phyloP scores from a whole-genome alignment of 1,140 invertebrate species.

The Leptopilina boulardi region DNA sequence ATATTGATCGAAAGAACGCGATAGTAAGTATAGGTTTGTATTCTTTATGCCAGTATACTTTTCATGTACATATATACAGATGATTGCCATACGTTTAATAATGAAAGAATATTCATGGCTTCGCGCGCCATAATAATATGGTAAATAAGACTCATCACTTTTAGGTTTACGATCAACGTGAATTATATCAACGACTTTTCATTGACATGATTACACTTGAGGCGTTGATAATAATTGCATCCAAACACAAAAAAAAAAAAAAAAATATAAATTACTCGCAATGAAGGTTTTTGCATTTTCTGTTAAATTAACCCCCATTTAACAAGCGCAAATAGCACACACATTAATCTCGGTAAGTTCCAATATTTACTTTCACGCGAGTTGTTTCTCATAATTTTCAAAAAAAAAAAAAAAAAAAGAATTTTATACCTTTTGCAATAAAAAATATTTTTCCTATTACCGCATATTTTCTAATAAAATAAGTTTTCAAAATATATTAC shows the following conservation, averaged over 20 bases:
- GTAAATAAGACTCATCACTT: conserved; percentile 65
- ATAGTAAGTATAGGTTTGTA: not conserved
- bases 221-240: conserved; percentile 15
- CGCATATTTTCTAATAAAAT: too few species aligned
- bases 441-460: too few species aligned
- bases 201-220: conserved; percentile 65
- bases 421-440: too few species aligned
- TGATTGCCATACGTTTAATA: conserved; percentile 41
- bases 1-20: not conserved
- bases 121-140: conserved; percentile 64
- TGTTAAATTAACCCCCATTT: not conserved
- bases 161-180: conserved; percentile 67
- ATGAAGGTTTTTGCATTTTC: not conserved
- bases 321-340: not conserved
- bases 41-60: not conserved
- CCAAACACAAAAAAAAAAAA: conserved; percentile 41
- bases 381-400: too few species aligned
- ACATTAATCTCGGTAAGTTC: not conserved
- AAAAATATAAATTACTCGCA: too few species aligned
- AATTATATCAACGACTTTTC: conserved; percentile 56
- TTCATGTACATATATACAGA: too few species aligned
- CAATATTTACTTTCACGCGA: not conserved
- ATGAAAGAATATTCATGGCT: conserved; percentile 65
- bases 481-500: too few species aligned
- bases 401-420: too few species aligned